Base-by-base conservation (phyloP, 2,888 invertebrate species). In the Melanostoma mellinum region DNA sequence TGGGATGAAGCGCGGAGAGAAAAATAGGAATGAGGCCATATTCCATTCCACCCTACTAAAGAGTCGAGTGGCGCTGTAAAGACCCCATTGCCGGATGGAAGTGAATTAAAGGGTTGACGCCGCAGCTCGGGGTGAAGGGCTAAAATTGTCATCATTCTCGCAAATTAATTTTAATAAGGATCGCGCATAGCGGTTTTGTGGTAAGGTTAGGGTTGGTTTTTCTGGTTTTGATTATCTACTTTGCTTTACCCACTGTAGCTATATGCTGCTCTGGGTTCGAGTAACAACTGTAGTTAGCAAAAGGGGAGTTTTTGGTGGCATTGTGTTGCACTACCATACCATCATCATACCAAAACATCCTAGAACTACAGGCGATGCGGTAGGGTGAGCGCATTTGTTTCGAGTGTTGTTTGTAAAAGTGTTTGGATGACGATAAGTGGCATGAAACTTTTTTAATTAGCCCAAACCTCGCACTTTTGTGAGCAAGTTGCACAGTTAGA, bases 131-230 rank as follows among this genome's bases (percentile, higher is more conserved):
- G 77, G 72, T 63, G 77, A 69, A 78, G 71, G 71, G 79, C 71
- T 77, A 69, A 75, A 79, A 84, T 84, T 78, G 84, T 84, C 84
- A 84, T 84, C 74, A 67, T 79, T 74, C 78, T 84, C 65, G 79
- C 74, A 84, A 84, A 84, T 84, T 84, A 84, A 84, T 84, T 84
- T 84, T 84, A 78, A 84, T 84, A 84, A 84, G 84, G 79, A 84
- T 74, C 78, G 79, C 74, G 63, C 55, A 79, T 71, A 79, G 79
- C 48, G 79, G 71, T 71, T 67, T 67, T 79, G 74, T 71, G 84
- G 79, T 71, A 65, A 80, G 65, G 75, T 65, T 65, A 56, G 65
- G 63, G 75, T 74, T 77, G 72, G 69, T 75, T 77, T 77, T 79
- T 79, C 74, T 79, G 74, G 74, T 79, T 79, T 78, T 79, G 79